These are phyloP conservation scores for Oxyscelio sp. DNA, from an alignment of 2,888 invertebrate genomes.

Conservation along the genomic window DNA sequence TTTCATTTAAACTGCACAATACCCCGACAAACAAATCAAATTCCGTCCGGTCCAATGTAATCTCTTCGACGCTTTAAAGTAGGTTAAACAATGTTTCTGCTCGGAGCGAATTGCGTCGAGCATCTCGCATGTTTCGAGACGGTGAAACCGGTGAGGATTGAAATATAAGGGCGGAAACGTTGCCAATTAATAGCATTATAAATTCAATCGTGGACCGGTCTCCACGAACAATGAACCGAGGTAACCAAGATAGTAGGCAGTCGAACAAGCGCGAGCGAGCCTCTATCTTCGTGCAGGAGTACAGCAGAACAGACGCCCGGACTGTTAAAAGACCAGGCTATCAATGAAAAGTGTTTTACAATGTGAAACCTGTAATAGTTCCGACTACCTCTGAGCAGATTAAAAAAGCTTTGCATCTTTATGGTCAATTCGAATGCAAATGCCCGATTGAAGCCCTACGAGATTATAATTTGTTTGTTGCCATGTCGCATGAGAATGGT, in stretches of 20 bases:
- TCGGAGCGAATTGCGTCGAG: constrained; percentile 39
- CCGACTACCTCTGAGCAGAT: constrained; percentile 54
- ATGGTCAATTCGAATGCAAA: constrained; percentile 50
- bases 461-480: constrained; percentile 40
- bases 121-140: constrained; percentile 29
- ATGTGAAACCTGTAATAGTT: constrained; percentile 81
- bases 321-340: constrained; percentile 68
- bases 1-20: too few species aligned
- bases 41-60: too few species aligned
- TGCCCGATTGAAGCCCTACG: constrained; percentile 17
- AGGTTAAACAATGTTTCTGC: not conserved
- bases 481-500: constrained; percentile 7
- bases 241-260: constrained; percentile 57
- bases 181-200: constrained; percentile 85
- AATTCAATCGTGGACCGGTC: constrained; percentile 82
- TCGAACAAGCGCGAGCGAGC: constrained; percentile 56
- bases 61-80: not conserved
- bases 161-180: constrained; percentile 85
- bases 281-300: constrained; percentile 60
- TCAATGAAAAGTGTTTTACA: constrained; percentile 84
- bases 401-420: constrained; percentile 53
- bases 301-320: constrained; percentile 59
- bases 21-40: too few species aligned
- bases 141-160: constrained; percentile 76
- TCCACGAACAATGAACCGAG: constrained; percentile 80